Conservation (phyloP, 2,888 invertebrate genomes). For the Epicampocera succincta region DNA sequence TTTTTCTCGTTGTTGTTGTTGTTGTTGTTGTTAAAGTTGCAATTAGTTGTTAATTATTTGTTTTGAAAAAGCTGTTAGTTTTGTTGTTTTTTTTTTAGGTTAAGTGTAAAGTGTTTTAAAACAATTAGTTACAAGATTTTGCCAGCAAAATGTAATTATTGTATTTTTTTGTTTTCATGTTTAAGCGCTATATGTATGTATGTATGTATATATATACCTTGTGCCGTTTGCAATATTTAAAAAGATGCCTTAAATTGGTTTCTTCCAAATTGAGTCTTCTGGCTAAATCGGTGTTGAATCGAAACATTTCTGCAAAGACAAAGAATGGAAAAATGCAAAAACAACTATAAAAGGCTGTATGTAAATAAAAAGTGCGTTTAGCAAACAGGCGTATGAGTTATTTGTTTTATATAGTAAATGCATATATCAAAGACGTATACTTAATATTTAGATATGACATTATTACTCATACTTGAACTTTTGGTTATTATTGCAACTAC, state of each 20-base stretch:
- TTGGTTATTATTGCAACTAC: no score
- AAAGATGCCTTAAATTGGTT: constrained; percentile 36
- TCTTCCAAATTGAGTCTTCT: constrained; percentile 11
- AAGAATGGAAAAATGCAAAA: not conserved
- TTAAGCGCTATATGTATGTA: no score
- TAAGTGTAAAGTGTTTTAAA: not conserved
- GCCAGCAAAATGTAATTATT: not conserved
- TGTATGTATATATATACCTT: constrained; percentile 19
- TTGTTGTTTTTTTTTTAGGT: constrained; percentile 35
- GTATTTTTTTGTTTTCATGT: no score
- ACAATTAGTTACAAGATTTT: constrained; percentile 18
- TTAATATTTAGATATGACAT: no score
- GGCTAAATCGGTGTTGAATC: not conserved
- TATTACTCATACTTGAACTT: no score
- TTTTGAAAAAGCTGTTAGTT: constrained; percentile 54
- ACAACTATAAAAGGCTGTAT: not conserved
- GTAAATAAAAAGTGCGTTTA: no score
- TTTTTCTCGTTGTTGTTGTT: not conserved
- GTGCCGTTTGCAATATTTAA: constrained; percentile 46
- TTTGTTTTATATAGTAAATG: no score
- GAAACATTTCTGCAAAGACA: constrained; percentile 61
- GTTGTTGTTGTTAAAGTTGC: constrained; percentile 21
- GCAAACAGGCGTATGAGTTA: no score
- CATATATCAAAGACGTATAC: no score
- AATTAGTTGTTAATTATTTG: constrained; percentile 61